phyloP scores from a whole-genome alignment of 1,140 invertebrate species.

The Notospermus geniculatus region DNA sequence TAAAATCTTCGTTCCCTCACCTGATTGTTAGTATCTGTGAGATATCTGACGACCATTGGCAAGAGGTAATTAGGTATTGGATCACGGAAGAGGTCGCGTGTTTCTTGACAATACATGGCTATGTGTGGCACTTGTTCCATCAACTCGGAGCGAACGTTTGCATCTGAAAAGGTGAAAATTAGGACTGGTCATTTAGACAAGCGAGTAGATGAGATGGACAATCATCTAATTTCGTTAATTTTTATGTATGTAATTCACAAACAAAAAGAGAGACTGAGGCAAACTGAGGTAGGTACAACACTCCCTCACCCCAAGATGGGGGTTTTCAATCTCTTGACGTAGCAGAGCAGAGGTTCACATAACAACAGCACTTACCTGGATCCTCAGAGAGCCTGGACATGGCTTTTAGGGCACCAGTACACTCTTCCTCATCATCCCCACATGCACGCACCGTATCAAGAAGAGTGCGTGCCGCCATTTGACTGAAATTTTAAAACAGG shows the following conservation, averaged over 20 bases:
- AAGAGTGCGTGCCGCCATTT: conserved; percentile 57
- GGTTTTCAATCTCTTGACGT: not conserved
- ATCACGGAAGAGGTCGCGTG: conserved; percentile 51
- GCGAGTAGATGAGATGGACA: too few relatives aligned
- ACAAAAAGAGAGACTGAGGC: too few relatives aligned
- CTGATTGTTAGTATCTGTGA: conserved; percentile 64
- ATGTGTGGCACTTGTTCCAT: conserved; percentile 67
- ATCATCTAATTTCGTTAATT: too few relatives aligned
- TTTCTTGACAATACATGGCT: conserved; percentile 63
- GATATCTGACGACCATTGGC: conserved; percentile 63
- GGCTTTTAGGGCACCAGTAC: conserved; percentile 49
- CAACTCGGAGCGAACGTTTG: conserved; percentile 62
- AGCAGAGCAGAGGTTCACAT: conserved; percentile 39
- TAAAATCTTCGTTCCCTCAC: too few relatives aligned
- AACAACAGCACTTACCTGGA: conserved; percentile 47
- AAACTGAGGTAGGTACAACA: too few relatives aligned
- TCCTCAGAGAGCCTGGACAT: conserved; percentile 57
- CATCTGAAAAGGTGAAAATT: conserved; percentile 57
- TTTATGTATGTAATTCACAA: too few relatives aligned
- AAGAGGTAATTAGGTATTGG: conserved; percentile 61
- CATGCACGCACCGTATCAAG: conserved; percentile 56
- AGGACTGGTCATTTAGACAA: not conserved
- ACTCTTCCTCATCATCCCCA: conserved; percentile 48
- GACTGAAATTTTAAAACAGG: conserved; percentile 49
- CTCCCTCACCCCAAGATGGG: too few relatives aligned